Percentiles rank a stretch among this genome's conserved stretches.
Conservation (phyloP, 2,797 vertebrate species). For the Alectoris magna region DNA sequence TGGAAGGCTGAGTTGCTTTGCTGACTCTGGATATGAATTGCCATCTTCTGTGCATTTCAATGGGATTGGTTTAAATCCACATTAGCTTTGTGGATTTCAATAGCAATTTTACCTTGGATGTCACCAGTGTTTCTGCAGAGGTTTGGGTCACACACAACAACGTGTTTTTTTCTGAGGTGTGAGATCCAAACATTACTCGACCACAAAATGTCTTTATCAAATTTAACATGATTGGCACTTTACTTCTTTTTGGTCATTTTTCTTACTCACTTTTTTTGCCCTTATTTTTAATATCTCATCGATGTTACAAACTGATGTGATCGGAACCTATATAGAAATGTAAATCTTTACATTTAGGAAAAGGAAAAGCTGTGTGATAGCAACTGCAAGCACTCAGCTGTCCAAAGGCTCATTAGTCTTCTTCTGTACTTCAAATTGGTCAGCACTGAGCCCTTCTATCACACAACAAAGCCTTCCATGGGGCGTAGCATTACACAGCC, state of each 20-base stretch:
- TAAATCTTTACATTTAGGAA: constrained; percentile 1
- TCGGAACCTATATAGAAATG: neutral
- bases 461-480: neutral
- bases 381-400: neutral
- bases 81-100: neutral
- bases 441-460: constrained; percentile 22
- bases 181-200: neutral
- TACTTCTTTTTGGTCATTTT: neutral
- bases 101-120: neutral
- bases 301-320: neutral
- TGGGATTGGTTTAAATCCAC: neutral
- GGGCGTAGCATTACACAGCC: constrained; percentile 23
- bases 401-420: constrained; percentile 50
- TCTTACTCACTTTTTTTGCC: neutral
- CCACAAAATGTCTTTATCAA: neutral
- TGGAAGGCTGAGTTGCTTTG: neutral
- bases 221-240: neutral
- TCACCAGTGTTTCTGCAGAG: neutral
- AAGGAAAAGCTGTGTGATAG: neutral
- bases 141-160: rapidly evolving
- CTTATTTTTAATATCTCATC: neutral
- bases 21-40: neutral
- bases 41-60: neutral
- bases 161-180: neutral
- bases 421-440: constrained; percentile 4